phyloP scores from a whole-genome alignment of 92 coral and sea anemone species.

The Pocillopora grandis region DNA sequence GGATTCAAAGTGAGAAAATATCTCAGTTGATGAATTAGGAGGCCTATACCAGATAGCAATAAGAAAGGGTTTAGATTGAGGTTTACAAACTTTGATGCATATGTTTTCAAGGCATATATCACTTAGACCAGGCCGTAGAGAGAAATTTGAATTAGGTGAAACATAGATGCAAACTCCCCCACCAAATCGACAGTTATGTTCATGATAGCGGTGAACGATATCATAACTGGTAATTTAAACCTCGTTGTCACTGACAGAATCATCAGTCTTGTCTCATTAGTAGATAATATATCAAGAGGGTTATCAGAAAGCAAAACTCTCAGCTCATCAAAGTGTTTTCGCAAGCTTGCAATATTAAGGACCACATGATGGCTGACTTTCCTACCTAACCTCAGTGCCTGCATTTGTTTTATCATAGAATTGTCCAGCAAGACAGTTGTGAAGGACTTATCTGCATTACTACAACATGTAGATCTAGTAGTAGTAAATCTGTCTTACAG shows the following conservation, averaged over 20 bases:
- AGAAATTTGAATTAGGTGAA: conserved; percentile 34
- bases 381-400: too few relatives aligned
- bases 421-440: too few relatives aligned
- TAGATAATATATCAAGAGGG: conserved; percentile 45
- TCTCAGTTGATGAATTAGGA: conserved; percentile 46
- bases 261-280: conserved; percentile 69
- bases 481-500: too few relatives aligned
- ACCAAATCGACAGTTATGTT: conserved; percentile 41
- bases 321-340: conserved; percentile 59
- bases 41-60: conserved; percentile 61
- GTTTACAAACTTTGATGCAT: conserved; percentile 62
- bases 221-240: conserved; percentile 57
- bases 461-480: too few relatives aligned
- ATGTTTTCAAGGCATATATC: conserved; percentile 31
- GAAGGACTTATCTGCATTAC: too few relatives aligned
- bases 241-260: conserved; percentile 49
- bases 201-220: conserved; percentile 56
- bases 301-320: conserved; percentile 43
- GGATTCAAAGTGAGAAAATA: conserved; percentile 33
- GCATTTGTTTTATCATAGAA: too few relatives aligned
- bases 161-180: conserved; percentile 66
- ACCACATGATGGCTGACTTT: neutral
- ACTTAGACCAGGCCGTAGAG: conserved; percentile 33
- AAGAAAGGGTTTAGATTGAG: conserved; percentile 60
- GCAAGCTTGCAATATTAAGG: conserved; percentile 57